A percentile compares a stretch with the other conserved stretches of the same genome.
Conservation (phyloP, 2,797 vertebrate genomes). For the Melanitta fusca region DNA sequence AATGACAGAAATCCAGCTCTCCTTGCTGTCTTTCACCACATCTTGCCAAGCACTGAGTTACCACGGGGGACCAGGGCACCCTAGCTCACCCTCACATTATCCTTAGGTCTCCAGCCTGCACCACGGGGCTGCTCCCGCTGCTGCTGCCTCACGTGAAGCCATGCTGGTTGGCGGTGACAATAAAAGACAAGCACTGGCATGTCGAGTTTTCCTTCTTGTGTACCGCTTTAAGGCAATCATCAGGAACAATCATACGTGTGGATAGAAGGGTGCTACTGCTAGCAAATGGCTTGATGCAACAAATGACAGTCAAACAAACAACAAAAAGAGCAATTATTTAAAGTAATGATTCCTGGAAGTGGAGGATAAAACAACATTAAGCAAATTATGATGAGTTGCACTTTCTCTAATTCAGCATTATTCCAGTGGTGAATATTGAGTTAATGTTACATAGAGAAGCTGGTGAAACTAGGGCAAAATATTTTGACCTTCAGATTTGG, state of each 20-base stretch:
- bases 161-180: rapidly evolving
- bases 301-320: background rate
- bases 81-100: rapidly evolving
- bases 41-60: rapidly evolving
- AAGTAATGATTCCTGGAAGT: background rate
- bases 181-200: background rate
- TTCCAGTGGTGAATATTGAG: background rate
- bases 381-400: background rate
- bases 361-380: background rate
- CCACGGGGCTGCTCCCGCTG: rapidly evolving
- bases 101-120: background rate
- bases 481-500: background rate
- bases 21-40: rapidly evolving
- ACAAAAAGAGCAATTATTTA: background rate
- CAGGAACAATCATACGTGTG: rapidly evolving
- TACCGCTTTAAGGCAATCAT: background rate
- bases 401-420: background rate
- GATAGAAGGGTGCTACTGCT: background rate
- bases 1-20: background rate
- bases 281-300: background rate
- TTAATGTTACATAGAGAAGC: background rate
- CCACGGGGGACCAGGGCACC: rapidly evolving
- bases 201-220: background rate
- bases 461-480: background rate
- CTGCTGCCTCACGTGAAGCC: rapidly evolving